Percentiles rank a stretch among this genome's conserved stretches.
Conservation (phyloP, 2,888 invertebrate genomes). For the Drosophila cracens region DNA sequence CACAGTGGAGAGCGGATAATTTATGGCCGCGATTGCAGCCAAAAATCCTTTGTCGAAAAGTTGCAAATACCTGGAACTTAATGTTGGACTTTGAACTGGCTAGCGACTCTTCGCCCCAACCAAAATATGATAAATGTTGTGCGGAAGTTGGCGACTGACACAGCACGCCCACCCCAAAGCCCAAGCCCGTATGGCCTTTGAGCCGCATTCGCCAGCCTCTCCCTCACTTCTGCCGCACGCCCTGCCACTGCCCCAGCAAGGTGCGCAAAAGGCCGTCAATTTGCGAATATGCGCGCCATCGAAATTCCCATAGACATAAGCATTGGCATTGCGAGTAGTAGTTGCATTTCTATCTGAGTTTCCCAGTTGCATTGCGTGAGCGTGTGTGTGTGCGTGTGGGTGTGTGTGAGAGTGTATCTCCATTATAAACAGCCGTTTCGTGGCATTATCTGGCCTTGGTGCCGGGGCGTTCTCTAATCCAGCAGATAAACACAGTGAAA, state of each 20-base stretch:
- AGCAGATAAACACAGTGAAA: conserved; percentile 66
- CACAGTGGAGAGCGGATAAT: conserved; percentile 55
- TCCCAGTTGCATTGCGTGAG: conserved; percentile 42
- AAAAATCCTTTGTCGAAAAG: conserved; percentile 81
- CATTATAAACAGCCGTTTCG: conserved; percentile 31
- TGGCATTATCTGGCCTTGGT: conserved; percentile 14
- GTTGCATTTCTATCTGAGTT: conserved; percentile 40
- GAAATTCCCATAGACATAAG: conserved; percentile 52
- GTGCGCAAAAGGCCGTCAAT: conserved; percentile 57
- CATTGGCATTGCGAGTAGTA: conserved; percentile 39
- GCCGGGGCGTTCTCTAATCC: conserved; percentile 57
- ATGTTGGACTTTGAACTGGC: conserved; percentile 78
- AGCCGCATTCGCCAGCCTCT: not conserved
- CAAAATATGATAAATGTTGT: conserved; percentile 78
- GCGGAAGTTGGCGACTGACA: conserved; percentile 62
- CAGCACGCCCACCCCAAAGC: conserved; percentile 8
- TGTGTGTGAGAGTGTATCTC: not conserved
- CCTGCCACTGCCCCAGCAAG: conserved; percentile 16
- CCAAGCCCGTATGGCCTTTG: conserved; percentile 7
- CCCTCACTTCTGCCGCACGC: not conserved
- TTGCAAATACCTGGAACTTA: conserved; percentile 80
- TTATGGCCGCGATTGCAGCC: conserved; percentile 79
- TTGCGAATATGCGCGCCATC: conserved; percentile 72
- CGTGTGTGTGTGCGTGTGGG: conserved; percentile 10
- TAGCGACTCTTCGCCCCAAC: conserved; percentile 35